Base-by-base conservation (phyloP, 1,140 invertebrate species). In the Gryllus bimaculatus region DNA sequence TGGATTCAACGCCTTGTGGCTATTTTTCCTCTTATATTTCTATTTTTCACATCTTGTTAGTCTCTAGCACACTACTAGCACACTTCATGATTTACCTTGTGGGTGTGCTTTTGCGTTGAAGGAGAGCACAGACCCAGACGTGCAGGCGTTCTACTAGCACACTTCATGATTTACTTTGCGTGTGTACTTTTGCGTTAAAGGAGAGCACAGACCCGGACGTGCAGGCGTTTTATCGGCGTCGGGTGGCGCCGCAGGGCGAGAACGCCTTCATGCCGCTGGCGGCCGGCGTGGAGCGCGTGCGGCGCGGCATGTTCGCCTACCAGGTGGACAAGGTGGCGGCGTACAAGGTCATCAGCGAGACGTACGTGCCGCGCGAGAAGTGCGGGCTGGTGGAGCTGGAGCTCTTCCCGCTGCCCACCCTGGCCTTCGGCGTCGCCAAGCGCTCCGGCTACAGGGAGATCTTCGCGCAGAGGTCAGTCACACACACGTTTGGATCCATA, bases 301-400 rank as follows among this genome's bases (percentile, higher is more conserved):
- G 54, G 18, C 10, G 18, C 10, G 54, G 54, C 10, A 66, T 66
- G 54, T 66, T 66, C 18, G 54, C 54, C 18, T 66, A 13, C 54
- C 54, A 66, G 54, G 86, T 87, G 49, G 80, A 80, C 47, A 48
- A 20, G 15, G 21, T 47, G 1, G 39, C 47, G 8, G 80, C 73
- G 8, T 80, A 80, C 49, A 80, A 75, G 26, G 47, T 78, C 10
- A 79, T 80, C 73, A 80, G 80, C 73, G 75, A 77, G 15, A 80
- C 80, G 8, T 80, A 75, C 47, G 54, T 47, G 5, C 78, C 79
- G 54, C 77, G 49, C 18, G 80, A 80, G 48, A 80, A 80, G 48
- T 80, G 80, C 75, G 80, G 78, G 0, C 77, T 80, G 8, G 15
- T 39, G 8, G 78, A 80, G 13, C n/a, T 80, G 8, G 20, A 78